Evolutionary conservation across 2,888 invertebrate species (phyloP).

Genomic region (Tineola bisselliella): DNA sequence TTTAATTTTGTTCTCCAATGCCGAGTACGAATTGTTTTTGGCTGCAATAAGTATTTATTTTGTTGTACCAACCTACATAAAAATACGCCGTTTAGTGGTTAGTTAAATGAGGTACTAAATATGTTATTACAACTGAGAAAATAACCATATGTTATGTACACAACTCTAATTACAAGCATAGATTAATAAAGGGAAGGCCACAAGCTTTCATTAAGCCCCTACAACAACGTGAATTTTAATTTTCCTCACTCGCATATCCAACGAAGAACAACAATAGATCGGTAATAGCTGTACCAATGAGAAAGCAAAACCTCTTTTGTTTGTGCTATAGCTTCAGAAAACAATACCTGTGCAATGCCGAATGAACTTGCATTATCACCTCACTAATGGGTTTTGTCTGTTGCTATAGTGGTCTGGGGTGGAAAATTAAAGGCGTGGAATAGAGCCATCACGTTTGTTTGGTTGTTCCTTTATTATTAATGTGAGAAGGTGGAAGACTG

Average conservation of each 20-base stretch:
- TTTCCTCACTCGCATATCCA: constrained; percentile 44
- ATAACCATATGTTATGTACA: background rate
- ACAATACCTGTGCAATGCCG: constrained; percentile 48
- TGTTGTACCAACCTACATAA: too few species aligned
- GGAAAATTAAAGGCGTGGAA: constrained; percentile 12
- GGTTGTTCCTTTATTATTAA: constrained; percentile 1
- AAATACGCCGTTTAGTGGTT: background rate
- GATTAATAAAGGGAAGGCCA: background rate
- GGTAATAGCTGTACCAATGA: constrained; percentile 58
- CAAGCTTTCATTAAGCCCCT: constrained; percentile 5
- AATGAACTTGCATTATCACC: constrained; percentile 64
- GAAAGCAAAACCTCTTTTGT: constrained; percentile 42
- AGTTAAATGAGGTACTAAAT: background rate
- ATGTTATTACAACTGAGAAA: background rate
- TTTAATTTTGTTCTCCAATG: constrained; percentile 45
- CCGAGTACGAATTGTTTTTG: constrained; percentile 26
- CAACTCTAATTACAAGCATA: background rate
- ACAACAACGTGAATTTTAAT: constrained; percentile 49
- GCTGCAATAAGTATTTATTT: background rate
- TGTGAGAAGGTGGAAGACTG: background rate
- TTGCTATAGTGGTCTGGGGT: constrained; percentile 18
- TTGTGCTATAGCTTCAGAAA: constrained; percentile 46
- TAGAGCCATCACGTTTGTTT: constrained; percentile 18
- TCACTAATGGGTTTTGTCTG: constrained; percentile 61
- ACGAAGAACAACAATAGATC: constrained; percentile 43